Percentiles rank a stretch among this genome's conserved stretches.
These are phyloP conservation scores for Drosophila mauritiana DNA, from an alignment of 1,140 invertebrate species.

Conservation along the genomic window DNA sequence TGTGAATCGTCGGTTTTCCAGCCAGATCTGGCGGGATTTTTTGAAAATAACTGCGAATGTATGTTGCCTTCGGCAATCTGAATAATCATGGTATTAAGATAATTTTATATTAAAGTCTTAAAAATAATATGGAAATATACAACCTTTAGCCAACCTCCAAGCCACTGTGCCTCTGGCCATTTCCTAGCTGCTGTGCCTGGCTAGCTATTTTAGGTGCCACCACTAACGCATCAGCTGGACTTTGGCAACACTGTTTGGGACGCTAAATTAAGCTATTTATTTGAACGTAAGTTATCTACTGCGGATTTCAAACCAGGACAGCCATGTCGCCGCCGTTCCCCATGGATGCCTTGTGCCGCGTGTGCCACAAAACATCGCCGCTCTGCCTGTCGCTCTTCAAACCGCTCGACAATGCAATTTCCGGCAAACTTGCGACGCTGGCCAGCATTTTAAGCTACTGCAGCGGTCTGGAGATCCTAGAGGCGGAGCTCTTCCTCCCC, in stretches of 20 bases:
- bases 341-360: conserved; percentile 34
- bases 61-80: no score
- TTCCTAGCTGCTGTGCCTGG: neutral
- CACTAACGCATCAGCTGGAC: conserved; percentile 3
- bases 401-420: conserved; percentile 10
- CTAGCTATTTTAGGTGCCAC: neutral
- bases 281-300: neutral
- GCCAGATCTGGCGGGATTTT: neutral
- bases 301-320: neutral
- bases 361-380: conserved; percentile 39
- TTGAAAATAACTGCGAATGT: fast-evolving
- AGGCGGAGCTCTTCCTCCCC: conserved; percentile 56
- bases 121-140: no score
- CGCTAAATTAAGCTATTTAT: neutral
- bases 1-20: neutral
- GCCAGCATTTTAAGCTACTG: conserved; percentile 53
- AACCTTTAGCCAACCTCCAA: neutral
- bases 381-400: conserved; percentile 40
- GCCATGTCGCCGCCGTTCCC: conserved; percentile 1
- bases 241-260: neutral
- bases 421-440: conserved; percentile 52
- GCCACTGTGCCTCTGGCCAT: neutral
- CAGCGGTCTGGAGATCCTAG: conserved; percentile 45
- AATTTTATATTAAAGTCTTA: no score
- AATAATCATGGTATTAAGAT: no score